These are phyloP conservation scores for Drosophila anomelani DNA, from an alignment of 2,888 invertebrate genomes.

Conservation along the genomic window DNA sequence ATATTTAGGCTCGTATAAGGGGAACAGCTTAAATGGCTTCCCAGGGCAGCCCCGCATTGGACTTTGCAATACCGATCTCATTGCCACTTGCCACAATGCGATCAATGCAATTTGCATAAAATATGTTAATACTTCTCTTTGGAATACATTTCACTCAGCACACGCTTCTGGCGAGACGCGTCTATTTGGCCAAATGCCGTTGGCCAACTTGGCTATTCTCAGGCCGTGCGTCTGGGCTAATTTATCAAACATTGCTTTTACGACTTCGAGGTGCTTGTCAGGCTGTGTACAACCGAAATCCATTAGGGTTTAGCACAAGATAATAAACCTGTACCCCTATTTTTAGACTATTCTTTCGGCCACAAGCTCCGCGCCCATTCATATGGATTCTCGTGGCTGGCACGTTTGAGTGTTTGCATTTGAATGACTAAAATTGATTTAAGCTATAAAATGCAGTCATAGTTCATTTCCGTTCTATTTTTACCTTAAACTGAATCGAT, in stretches of 20 bases:
- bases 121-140: constrained; percentile 29
- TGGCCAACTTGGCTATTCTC: constrained; percentile 37
- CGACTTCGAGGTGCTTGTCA: constrained; percentile 45
- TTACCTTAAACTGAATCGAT: not conserved
- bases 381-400: constrained; percentile 15
- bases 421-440: constrained; percentile 8
- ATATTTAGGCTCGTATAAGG: constrained; percentile 10
- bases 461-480: not conserved
- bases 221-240: constrained; percentile 36
- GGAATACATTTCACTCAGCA: constrained; percentile 48
- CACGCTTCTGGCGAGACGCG: constrained; percentile 22
- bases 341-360: constrained; percentile 31
- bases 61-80: constrained; percentile 39
- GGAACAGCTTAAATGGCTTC: constrained; percentile 31
- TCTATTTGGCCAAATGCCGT: constrained; percentile 10
- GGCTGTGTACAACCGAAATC: constrained; percentile 56
- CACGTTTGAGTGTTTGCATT: constrained; percentile 13
- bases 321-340: constrained; percentile 43
- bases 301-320: constrained; percentile 56
- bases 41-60: constrained; percentile 19
- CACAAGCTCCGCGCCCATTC: constrained; percentile 30
- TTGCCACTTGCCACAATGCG: constrained; percentile 30
- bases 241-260: constrained; percentile 48
- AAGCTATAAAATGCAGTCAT: not conserved
- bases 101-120: constrained; percentile 32